Conservation (phyloP, 2,113 vertebrate genomes). For the Oenanthe oenanthe region DNA sequence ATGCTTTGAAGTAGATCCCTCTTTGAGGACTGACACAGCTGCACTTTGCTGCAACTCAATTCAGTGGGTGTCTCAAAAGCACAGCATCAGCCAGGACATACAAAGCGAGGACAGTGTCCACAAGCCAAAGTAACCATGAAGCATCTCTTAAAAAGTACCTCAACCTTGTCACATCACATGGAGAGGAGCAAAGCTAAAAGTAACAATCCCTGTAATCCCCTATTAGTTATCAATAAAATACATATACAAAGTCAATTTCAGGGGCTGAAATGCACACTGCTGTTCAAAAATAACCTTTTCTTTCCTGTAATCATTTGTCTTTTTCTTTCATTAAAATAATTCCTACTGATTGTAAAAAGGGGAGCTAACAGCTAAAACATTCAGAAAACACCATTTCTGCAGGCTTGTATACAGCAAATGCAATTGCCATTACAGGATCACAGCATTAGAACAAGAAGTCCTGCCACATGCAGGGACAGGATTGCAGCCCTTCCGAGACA, state of each 20-base stretch:
- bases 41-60: not conserved
- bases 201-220: not conserved
- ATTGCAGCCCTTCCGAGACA: not conserved
- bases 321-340: not conserved
- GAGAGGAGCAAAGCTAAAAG: not conserved
- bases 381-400: not conserved
- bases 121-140: not conserved
- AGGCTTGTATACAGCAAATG: not conserved
- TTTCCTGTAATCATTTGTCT: not conserved
- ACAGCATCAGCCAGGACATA: not conserved
- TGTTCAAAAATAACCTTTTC: not conserved
- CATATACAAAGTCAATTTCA: not conserved
- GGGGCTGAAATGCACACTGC: not conserved
- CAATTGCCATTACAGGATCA: not conserved
- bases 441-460: not conserved
- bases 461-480: fast-evolving
- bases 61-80: not conserved
- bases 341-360: fast-evolving
- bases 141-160: not conserved
- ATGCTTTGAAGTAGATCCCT: conserved; percentile 29
- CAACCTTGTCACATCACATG: not conserved
- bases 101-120: not conserved
- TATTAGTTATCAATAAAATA: not conserved
- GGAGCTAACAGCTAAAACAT: not conserved
- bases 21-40: conserved; percentile 43